A percentile compares a stretch with the other conserved stretches of the same genome.
Evolutionary conservation across 2,113 vertebrate genomes (phyloP).

Genomic region (Sorex fumeus): DNA sequence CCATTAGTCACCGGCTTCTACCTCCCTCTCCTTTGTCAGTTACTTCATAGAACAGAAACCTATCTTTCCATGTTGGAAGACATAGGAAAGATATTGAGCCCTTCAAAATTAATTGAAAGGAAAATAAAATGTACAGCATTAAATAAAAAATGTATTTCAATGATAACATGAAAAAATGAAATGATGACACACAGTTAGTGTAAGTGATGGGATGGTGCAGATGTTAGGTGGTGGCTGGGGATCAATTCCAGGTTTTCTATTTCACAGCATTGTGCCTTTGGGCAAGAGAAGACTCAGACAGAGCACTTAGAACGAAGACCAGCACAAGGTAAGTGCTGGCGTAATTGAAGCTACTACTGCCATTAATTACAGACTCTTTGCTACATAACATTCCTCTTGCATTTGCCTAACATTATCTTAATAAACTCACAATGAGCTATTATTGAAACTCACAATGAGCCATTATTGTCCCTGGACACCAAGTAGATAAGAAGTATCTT

Average conservation of each 20-base stretch:
- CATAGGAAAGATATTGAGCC: background rate
- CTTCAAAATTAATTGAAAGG: background rate
- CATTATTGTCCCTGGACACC: background rate
- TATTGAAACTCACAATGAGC: background rate
- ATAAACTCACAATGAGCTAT: background rate
- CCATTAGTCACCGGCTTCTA: background rate
- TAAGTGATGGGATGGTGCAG: background rate
- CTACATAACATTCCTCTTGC: background rate
- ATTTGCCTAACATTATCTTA: constrained; percentile 25
- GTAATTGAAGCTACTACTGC: background rate
- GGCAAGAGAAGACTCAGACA: constrained; percentile 10
- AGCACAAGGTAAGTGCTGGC: background rate
- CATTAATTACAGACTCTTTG: constrained; percentile 4
- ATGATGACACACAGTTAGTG: background rate
- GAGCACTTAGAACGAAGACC: constrained; percentile 14
- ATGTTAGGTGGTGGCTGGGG: background rate
- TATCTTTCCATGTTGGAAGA: background rate
- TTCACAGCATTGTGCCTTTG: background rate
- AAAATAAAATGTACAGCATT: background rate
- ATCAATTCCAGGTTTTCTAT: background rate
- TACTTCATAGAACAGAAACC: background rate
- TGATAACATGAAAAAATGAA: background rate
- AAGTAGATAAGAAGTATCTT: background rate
- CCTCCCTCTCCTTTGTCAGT: background rate
- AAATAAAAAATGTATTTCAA: constrained; percentile 9